These are phyloP conservation scores for Choristoneura rosaceana DNA, from an alignment of 2,888 invertebrate species.

Conservation along the genomic window DNA sequence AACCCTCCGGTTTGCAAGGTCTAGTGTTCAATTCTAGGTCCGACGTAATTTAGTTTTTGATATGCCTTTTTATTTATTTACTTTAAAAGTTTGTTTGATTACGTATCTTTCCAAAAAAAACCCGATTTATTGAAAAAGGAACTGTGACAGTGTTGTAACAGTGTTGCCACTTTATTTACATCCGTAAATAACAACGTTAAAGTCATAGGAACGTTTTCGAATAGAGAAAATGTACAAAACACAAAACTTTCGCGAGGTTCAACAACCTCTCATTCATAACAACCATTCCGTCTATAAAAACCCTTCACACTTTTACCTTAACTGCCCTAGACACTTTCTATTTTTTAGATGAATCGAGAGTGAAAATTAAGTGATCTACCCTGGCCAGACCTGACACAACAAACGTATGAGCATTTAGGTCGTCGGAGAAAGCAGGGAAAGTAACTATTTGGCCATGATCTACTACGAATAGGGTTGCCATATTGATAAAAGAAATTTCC, in stretches of 20 bases:
- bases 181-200: slow-evolving; percentile 8
- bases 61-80: too few species aligned
- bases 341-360: slow-evolving; percentile 35
- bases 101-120: too few species aligned
- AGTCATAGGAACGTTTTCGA: neutral
- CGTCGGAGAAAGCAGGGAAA: slow-evolving; percentile 37
- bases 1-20: too few species aligned
- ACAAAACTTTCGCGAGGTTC: slow-evolving; percentile 10
- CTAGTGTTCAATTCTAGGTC: too few species aligned
- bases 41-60: too few species aligned
- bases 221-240: slow-evolving; percentile 2
- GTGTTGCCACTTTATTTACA: neutral
- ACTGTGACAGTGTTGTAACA: neutral
- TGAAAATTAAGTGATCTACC: slow-evolving; percentile 38
- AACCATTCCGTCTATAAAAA: slow-evolving; percentile 14
- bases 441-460: slow-evolving; percentile 41
- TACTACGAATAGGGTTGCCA: slow-evolving; percentile 1
- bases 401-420: slow-evolving; percentile 31
- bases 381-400: slow-evolving; percentile 37
- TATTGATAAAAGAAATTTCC: too few species aligned
- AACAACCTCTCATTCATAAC: neutral
- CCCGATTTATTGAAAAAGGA: too few species aligned
- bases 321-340: slow-evolving; percentile 41
- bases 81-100: too few species aligned
- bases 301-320: slow-evolving; percentile 41